Evolutionary conservation across 1,140 invertebrate species (phyloP).

Genomic region (Calliopsis andreniformis): DNA sequence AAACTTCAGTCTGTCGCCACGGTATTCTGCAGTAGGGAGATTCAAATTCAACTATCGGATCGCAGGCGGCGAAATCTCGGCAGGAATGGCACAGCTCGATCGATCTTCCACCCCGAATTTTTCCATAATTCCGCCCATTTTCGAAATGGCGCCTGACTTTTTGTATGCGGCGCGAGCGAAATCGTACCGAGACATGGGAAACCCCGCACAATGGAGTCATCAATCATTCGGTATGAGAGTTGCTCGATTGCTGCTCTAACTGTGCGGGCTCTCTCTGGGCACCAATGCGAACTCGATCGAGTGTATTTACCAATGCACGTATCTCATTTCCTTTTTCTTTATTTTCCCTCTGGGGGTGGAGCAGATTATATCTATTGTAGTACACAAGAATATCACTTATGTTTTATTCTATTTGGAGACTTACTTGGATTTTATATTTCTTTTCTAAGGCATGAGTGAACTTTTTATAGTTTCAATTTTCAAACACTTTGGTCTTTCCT

Average conservation of each 20-base stretch:
- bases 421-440: no score
- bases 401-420: no score
- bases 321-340: neutral
- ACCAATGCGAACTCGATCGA: slow-evolving; percentile 73
- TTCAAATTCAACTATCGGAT: slow-evolving; percentile 60
- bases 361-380: no score
- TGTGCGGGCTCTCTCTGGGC: slow-evolving; percentile 65
- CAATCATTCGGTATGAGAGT: slow-evolving; percentile 77
- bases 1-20: slow-evolving; percentile 3
- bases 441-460: no score
- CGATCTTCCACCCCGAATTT: slow-evolving; percentile 76
- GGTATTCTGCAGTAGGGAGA: neutral
- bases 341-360: neutral
- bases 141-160: slow-evolving; percentile 74
- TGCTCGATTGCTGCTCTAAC: slow-evolving; percentile 76
- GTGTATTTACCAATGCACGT: slow-evolving; percentile 72
- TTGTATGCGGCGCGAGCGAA: slow-evolving; percentile 69
- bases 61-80: slow-evolving; percentile 58
- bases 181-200: slow-evolving; percentile 74
- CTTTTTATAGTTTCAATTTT: no score
- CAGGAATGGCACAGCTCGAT: slow-evolving; percentile 64
- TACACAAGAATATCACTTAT: no score
- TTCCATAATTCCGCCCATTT: slow-evolving; percentile 77
- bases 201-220: slow-evolving; percentile 77
- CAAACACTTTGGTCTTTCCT: no score